Percentiles rank a stretch among this genome's conserved stretches.
phyloP scores from a whole-genome alignment of 2,888 invertebrate genomes.

The Salpingus planirostris region DNA sequence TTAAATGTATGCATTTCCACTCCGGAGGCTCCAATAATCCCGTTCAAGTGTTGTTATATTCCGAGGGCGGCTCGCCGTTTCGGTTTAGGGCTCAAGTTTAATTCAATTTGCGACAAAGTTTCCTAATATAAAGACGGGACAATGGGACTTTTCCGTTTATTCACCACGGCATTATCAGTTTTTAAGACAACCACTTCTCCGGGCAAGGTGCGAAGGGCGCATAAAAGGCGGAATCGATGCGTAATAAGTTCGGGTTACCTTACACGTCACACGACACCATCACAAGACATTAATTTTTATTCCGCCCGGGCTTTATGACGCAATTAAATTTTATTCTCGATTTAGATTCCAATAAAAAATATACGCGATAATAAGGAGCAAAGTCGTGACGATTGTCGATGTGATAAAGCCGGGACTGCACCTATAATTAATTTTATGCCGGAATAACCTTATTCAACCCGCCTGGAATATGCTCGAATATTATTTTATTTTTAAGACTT shows the following conservation, averaged over 20 bases:
- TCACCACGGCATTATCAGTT: no score
- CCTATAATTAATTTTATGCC: constrained; percentile 8
- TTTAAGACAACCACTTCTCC: no score
- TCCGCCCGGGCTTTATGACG: neutral
- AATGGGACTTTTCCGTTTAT: no score
- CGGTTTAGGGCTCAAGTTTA: neutral
- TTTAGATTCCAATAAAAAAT: constrained; percentile 13
- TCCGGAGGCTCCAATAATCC: constrained; percentile 2
- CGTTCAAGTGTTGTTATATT: neutral
- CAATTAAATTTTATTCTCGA: constrained; percentile 10
- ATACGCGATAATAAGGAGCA: constrained; percentile 11
- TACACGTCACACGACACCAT: neutral
- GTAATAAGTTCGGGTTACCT: no score
- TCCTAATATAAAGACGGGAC: neutral
- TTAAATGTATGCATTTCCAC: constrained; percentile 10
- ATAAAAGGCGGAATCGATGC: no score
- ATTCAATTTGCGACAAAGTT: constrained; percentile 4
- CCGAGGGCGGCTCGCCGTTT: neutral
- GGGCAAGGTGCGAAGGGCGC: no score
- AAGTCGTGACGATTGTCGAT: constrained; percentile 13
- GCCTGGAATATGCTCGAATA: no score
- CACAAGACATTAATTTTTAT: neutral
- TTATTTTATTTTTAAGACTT: no score
- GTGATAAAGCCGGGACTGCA: constrained; percentile 9
- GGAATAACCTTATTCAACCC: no score